phyloP scores from a whole-genome alignment of 2,113 vertebrate species.

The Crotalus helleri region DNA sequence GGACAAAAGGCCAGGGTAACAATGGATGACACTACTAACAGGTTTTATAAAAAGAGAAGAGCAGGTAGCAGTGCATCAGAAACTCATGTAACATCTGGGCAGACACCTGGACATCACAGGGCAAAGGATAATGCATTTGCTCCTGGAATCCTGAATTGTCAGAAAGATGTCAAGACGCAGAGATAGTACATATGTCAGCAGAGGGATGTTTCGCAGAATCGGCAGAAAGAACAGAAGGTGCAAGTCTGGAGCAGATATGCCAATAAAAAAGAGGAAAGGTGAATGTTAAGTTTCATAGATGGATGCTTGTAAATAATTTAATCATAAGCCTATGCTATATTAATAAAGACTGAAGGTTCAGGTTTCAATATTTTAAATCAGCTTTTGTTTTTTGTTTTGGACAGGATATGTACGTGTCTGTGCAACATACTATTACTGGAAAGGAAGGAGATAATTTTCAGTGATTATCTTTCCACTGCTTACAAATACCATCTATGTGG shows the following conservation, averaged over 20 bases:
- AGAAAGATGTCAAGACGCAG: constrained; percentile 1
- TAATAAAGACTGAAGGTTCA: background rate
- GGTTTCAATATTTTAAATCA: background rate
- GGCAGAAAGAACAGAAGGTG: background rate
- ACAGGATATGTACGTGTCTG: constrained; percentile 32
- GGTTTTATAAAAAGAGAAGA: background rate
- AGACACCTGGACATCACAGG: background rate
- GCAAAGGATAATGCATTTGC: background rate
- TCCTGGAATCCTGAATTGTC: background rate
- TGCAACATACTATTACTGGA: constrained; percentile 29
- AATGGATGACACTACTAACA: background rate
- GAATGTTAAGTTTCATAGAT: background rate
- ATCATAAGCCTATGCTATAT: background rate
- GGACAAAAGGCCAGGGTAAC: background rate
- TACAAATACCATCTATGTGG: background rate
- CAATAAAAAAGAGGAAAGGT: constrained; percentile 15
- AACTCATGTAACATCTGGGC: constrained; percentile 8
- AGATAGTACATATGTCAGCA: background rate
- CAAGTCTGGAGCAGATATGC: background rate
- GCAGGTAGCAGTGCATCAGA: background rate
- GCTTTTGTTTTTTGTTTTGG: background rate
- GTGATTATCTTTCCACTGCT: background rate
- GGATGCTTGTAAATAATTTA: background rate
- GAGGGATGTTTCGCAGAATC: background rate
- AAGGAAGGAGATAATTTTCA: background rate